Evolutionary conservation across 2,888 invertebrate genomes (phyloP), one percentile per base, ranked within the genome.

Genomic region (Cerceris ruficornis): DNA sequence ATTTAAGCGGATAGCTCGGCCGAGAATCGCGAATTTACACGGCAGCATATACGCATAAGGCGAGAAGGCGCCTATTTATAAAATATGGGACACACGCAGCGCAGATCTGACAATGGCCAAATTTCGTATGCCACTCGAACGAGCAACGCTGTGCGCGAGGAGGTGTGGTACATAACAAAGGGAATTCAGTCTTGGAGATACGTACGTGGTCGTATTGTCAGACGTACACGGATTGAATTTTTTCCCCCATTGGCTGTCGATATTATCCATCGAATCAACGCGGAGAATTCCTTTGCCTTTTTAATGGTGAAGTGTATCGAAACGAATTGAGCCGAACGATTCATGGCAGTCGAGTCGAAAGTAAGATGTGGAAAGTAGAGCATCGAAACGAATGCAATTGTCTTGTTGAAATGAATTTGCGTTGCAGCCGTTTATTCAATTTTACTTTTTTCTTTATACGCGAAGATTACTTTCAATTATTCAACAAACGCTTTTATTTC

Each of bases 81-180:
- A 82, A 76, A 78, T 77, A 84, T 75, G 80, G 77, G 75, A 82
- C 78, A 72, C 77, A 62, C 80, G 81, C 78, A 66, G 67, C 66
- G 70, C 62, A 28, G 69, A 52, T 17, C 65, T 67, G 82, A 86
- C 88, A 86, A 83, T 83, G 64, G 77, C 55, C 65, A 76, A 83
- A 88, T 88, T 87, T 86, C 75, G 86, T 83, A 88, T 85, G 88
- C 86, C 78, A 72, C 61, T 68, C 80, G 75, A n/a, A 13, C 43
- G 8, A 58, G 13, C 61, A 41, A n/a, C 62, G 57, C 64, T 57
- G 75, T 67, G 75, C 65, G 70, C 65, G 66, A 80, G 77, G 66
- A 80, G 77, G 82, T 66, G 82, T 76, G 80, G 74, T 67, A 64
- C 79, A 68, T 69, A 50, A 66, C 69, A 62, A 71, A 59, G 75